phyloP scores from a whole-genome alignment of 2,113 vertebrate genomes.

The Piaya cayana region DNA sequence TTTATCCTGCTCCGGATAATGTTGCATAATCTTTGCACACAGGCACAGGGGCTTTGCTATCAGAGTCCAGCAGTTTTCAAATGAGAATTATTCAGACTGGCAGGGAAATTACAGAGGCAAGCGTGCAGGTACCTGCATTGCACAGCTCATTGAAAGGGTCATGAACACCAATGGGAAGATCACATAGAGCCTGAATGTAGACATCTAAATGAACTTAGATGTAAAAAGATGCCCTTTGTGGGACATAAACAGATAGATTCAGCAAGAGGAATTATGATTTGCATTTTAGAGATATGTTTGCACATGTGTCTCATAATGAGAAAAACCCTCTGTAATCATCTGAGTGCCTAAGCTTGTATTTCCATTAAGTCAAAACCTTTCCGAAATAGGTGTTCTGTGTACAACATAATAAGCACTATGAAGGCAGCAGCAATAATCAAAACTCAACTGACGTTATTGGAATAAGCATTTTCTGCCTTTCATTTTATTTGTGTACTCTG shows the following conservation, averaged over 20 bases:
- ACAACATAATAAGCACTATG: not conserved
- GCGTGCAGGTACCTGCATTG: not conserved
- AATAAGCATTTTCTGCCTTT: not conserved
- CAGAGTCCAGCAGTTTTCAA: slow-evolving; percentile 5
- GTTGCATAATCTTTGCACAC: not conserved
- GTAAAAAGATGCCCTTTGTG: not conserved
- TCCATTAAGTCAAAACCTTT: not conserved
- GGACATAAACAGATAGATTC: not conserved
- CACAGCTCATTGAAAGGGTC: not conserved
- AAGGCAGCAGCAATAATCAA: not conserved
- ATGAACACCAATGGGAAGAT: not conserved
- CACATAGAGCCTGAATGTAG: not conserved
- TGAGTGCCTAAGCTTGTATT: not conserved
- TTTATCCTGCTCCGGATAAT: not conserved
- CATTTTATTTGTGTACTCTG: not conserved
- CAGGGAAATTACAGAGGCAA: not conserved
- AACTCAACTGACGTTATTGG: not conserved
- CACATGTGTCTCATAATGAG: not conserved
- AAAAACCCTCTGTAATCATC: not conserved
- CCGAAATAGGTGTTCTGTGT: not conserved
- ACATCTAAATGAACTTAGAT: not conserved
- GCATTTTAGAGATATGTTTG: not conserved
- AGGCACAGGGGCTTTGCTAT: not conserved
- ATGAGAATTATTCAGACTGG: not conserved
- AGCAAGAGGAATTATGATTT: not conserved